Evolutionary conservation across 2,888 invertebrate genomes (phyloP).

Genomic region (Drosophila meridiana): DNA sequence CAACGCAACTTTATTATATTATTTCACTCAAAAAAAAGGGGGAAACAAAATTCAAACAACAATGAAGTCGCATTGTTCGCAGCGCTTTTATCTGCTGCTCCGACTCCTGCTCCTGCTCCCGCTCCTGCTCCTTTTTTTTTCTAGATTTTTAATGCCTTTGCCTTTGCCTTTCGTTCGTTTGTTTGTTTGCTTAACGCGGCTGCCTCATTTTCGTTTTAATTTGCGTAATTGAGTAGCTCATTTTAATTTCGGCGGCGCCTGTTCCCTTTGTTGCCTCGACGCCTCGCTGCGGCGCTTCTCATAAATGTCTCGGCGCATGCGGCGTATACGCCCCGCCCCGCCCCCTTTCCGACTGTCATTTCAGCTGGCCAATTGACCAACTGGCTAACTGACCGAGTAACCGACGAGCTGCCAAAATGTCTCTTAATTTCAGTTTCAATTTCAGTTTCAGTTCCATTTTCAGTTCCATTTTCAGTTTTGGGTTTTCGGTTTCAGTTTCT

Average conservation of each 20-base stretch:
- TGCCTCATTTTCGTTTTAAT: conserved; percentile 76
- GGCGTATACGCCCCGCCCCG: conserved; percentile 42
- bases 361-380: conserved; percentile 34
- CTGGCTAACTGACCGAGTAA: conserved; percentile 19
- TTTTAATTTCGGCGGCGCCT: conserved; percentile 62
- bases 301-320: conserved; percentile 52
- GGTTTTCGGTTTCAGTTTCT: conserved; percentile 3
- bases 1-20: conserved; percentile 69
- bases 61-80: conserved; percentile 48
- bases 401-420: conserved; percentile 13
- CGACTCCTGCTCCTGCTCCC: not conserved
- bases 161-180: conserved; percentile 29
- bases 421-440: conserved; percentile 22
- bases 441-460: conserved; percentile 26
- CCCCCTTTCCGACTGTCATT: conserved; percentile 13
- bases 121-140: not conserved
- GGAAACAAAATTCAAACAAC: conserved; percentile 25
- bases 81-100: conserved; percentile 32
- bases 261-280: conserved; percentile 8
- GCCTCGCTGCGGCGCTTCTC: conserved; percentile 34
- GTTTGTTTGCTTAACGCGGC: conserved; percentile 61
- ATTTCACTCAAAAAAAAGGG: conserved; percentile 25
- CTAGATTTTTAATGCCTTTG: conserved; percentile 52
- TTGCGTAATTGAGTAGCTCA: conserved; percentile 80
- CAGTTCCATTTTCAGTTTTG: conserved; percentile 9